Percentiles rank a stretch among this genome's conserved stretches.
phyloP scores from a whole-genome alignment of 1,140 invertebrate species.

The Drosophila leontia region DNA sequence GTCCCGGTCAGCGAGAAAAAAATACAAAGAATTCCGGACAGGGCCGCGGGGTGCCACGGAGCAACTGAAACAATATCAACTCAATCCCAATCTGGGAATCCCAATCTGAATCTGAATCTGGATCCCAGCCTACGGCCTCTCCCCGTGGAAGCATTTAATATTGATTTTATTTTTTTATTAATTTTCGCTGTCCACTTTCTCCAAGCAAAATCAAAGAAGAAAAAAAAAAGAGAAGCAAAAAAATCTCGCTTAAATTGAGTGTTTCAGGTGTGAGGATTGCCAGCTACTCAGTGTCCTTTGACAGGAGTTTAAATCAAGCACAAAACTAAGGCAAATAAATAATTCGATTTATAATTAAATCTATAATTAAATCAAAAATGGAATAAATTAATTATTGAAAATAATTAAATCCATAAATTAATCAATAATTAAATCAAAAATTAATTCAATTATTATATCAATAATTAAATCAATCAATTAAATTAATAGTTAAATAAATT shows the following conservation, averaged over 20 bases:
- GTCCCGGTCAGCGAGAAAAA: background rate
- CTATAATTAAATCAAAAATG: too few relatives aligned
- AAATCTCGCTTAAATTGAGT: background rate
- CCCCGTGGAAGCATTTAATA: conserved; percentile 39
- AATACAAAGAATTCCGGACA: conserved; percentile 9
- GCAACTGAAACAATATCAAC: conserved; percentile 39
- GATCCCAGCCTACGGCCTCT: background rate
- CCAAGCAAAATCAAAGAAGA: background rate
- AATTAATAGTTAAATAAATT: background rate
- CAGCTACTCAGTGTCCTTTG: background rate
- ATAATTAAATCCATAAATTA: background rate
- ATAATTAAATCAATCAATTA: too few relatives aligned
- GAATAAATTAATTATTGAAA: too few relatives aligned
- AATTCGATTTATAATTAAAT: too few relatives aligned
- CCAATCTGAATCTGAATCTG: conserved; percentile 4
- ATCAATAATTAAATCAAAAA: too few relatives aligned
- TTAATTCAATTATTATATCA: too few relatives aligned
- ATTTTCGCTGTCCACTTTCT: conserved; percentile 19
- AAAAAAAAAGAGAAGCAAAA: background rate
- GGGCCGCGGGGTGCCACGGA: conserved; percentile 1
- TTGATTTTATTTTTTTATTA: conserved; percentile 48
- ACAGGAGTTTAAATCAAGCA: background rate
- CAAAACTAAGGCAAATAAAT: background rate
- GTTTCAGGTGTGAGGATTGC: background rate
- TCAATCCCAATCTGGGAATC: conserved; percentile 29